Evolutionary conservation across 2,797 vertebrate genomes (phyloP).

Genomic region (Leucoraja ocellata): DNA sequence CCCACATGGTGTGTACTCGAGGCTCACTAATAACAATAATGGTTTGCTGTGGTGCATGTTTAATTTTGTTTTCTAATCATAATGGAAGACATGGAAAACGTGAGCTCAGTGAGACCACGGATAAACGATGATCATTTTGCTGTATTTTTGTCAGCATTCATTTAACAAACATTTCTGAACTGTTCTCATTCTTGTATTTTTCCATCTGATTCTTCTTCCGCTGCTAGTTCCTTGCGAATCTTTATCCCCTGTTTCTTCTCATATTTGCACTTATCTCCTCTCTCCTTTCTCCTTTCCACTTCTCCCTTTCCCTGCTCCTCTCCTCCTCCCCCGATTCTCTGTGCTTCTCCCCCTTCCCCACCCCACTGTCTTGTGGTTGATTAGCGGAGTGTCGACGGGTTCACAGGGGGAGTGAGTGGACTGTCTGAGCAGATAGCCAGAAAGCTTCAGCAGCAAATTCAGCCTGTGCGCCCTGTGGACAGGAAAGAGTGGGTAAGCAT

Average conservation of each 20-base stretch:
- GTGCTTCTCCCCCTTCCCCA: slow-evolving; percentile 43
- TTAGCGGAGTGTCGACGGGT: slow-evolving; percentile 92
- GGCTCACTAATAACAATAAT: background rate
- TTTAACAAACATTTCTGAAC: background rate
- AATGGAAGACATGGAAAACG: background rate
- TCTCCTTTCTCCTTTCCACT: slow-evolving; percentile 42
- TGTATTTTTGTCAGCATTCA: background rate
- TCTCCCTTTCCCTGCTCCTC: slow-evolving; percentile 35
- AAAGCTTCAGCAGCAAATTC: slow-evolving; percentile 86
- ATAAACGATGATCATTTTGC: background rate
- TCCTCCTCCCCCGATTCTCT: slow-evolving; percentile 9
- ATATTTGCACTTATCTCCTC: too few relatives aligned
- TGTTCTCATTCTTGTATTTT: slow-evolving; percentile 42
- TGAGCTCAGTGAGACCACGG: background rate
- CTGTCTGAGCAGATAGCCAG: slow-evolving; percentile 92
- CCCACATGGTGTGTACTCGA: background rate
- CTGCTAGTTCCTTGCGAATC: too few relatives aligned
- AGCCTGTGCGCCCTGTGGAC: slow-evolving; percentile 75
- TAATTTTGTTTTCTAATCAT: background rate
- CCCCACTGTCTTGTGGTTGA: slow-evolving; percentile 42
- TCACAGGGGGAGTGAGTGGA: slow-evolving; percentile 89
- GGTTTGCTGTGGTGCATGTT: background rate
- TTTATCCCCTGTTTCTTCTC: too few relatives aligned
- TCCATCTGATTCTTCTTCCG: background rate
- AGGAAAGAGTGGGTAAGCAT: slow-evolving; percentile 90